Base-by-base conservation (phyloP, 2,113 vertebrate species). In the Synodontis membranacea region DNA sequence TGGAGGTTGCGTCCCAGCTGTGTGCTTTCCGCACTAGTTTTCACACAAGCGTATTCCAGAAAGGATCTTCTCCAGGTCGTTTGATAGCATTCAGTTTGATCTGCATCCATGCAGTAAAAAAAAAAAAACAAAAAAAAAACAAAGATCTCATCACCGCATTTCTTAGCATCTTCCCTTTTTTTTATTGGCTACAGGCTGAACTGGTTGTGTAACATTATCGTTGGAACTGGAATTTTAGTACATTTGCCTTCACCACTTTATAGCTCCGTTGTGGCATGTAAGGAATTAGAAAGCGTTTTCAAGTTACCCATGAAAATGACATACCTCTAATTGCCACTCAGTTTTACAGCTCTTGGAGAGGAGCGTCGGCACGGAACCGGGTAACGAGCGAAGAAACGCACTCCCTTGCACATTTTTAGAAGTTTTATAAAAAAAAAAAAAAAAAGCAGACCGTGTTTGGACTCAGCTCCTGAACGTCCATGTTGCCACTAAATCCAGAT, bases 281-380 rank as follows among this genome's bases (percentile, higher is more conserved):
- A 74, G 5, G 39, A 81, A 31, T 74, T 60, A 42, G n/a, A n/a
- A 44, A 44, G 5, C 5, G n/a, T 48, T 70, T 54, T 66, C 82
- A 86, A 89, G 88, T 86, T 83, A 78, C 80, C 91, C 88, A 90
- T 92, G 84, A 86, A 83, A 92, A 90, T 83, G 58, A 82, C 80
- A 72, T 90, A 89, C 88, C 82, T 88, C 56, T 89, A 85, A 84
- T 89, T 91, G 72, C 86, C 81, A 87, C 86, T 90, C 85, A 8
- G 17, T 86, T 42, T 87, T 88, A 72, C 89, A 90, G 89, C 90
- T 37, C 31, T 37, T 50, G 1, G 8, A 39, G 4, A 52, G 21
- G 50, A 25, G 17, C 25, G 12, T 80, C 84, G 1, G 12, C 52
- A 31, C 42, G 46, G 11, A 60, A 62, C 23, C 10, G 0, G 54